Percentiles rank a stretch among this genome's conserved stretches.
phyloP scores from a whole-genome alignment of 2,888 invertebrate species.

The Leptopterna dolabrata region DNA sequence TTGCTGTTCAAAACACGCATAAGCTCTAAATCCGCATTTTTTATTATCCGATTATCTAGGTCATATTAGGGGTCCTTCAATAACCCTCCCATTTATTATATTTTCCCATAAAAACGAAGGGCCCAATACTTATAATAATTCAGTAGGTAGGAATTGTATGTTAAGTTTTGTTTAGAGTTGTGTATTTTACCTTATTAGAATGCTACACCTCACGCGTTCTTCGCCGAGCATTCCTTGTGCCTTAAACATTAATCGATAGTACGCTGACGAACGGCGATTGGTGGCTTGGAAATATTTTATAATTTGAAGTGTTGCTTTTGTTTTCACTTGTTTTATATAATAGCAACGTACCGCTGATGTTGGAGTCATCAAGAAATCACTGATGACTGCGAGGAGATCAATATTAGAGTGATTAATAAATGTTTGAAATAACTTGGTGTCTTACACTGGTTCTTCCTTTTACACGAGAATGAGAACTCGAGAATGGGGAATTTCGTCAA shows the following conservation, averaged over 20 bases:
- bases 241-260: constrained; percentile 3
- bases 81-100: neutral
- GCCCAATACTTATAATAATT: neutral
- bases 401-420: too few relatives aligned
- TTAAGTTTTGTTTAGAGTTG: too few relatives aligned
- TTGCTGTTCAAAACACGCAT: neutral
- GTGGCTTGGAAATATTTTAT: neutral
- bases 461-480: too few relatives aligned
- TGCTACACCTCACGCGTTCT: neutral
- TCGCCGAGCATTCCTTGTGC: constrained; percentile 3
- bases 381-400: too few relatives aligned
- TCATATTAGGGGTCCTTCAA: neutral
- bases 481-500: too few relatives aligned
- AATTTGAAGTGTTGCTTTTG: neutral
- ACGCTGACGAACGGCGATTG: neutral
- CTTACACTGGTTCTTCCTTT: too few relatives aligned
- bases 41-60: neutral
- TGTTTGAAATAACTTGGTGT: too few relatives aligned
- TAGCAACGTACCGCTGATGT: neutral
- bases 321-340: neutral
- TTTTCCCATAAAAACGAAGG: neutral
- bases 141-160: too few relatives aligned
- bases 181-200: neutral
- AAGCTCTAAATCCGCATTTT: neutral
- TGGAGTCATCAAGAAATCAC: too few relatives aligned